These are phyloP conservation scores for Augochlorella aurata DNA, from an alignment of 2,888 invertebrate species.

Conservation along the genomic window DNA sequence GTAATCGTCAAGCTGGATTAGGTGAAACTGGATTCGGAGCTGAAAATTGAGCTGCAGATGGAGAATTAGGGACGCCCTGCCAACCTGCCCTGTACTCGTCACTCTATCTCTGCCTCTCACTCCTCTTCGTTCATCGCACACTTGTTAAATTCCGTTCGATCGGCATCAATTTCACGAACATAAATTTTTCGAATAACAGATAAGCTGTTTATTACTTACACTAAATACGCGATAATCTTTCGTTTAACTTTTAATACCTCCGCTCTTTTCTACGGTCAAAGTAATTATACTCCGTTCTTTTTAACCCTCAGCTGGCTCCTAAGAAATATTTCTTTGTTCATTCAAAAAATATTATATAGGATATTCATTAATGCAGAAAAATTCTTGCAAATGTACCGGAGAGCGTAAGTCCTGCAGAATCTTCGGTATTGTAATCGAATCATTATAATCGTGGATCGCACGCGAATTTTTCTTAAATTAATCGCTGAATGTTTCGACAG, in stretches of 20 bases:
- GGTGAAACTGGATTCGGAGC: background rate
- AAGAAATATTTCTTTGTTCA: too few relatives aligned
- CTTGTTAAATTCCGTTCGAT: background rate
- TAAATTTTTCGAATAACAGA: too few relatives aligned
- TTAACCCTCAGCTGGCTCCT: too few relatives aligned
- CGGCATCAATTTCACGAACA: background rate
- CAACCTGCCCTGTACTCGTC: too few relatives aligned
- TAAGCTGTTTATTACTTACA: too few relatives aligned
- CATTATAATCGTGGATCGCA: background rate
- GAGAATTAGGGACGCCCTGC: background rate
- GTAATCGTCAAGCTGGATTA: constrained; percentile 10
- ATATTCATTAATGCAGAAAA: too few relatives aligned
- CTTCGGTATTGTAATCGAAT: background rate
- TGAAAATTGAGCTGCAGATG: background rate
- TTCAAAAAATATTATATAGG: too few relatives aligned
- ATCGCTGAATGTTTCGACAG: background rate
- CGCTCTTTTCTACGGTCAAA: too few relatives aligned
- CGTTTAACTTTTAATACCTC: too few relatives aligned
- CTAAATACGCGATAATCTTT: too few relatives aligned
- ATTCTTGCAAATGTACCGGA: background rate
- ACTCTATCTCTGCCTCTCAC: background rate
- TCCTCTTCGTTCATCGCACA: background rate
- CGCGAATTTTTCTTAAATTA: background rate
- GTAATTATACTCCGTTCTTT: too few relatives aligned
- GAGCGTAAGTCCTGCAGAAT: background rate